Evolutionary conservation across 2,113 vertebrate genomes (phyloP).

Genomic region (Dendrocopos noguchii): DNA sequence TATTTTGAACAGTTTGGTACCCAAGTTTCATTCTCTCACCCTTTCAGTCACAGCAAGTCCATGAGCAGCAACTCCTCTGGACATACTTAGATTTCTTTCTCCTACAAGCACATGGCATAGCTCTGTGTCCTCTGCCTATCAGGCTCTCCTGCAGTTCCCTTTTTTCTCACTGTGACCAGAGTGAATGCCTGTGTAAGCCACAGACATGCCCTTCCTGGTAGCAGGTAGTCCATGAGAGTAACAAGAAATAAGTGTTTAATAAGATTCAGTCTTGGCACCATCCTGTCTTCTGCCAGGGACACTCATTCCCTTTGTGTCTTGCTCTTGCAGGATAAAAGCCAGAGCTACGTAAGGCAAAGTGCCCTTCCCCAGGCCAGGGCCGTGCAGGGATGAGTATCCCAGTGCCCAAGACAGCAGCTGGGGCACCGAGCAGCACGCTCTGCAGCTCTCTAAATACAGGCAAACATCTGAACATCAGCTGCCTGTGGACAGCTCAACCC

Average conservation of each 20-base stretch:
- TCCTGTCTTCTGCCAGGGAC: neutral
- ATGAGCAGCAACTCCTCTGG: neutral
- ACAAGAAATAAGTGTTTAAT: neutral
- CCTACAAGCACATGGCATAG: neutral
- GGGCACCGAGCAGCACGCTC: rapidly evolving
- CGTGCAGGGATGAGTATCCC: neutral
- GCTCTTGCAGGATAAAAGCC: neutral
- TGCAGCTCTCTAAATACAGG: rapidly evolving
- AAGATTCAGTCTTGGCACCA: neutral
- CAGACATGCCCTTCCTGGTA: rapidly evolving
- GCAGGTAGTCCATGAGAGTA: neutral
- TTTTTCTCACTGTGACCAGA: neutral
- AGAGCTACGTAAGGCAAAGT: neutral
- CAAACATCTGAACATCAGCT: neutral
- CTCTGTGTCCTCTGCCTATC: neutral
- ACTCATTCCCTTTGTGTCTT: neutral
- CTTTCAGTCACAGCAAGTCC: neutral
- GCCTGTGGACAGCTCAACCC: rapidly evolving
- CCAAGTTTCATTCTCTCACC: neutral
- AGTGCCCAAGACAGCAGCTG: rapidly evolving
- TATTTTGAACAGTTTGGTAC: neutral
- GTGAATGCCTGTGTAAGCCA: neutral
- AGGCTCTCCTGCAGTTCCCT: neutral
- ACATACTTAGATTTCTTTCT: neutral
- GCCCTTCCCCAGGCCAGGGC: neutral